Conservation (phyloP, 2,797 vertebrate genomes). For the Huso huso region DNA sequence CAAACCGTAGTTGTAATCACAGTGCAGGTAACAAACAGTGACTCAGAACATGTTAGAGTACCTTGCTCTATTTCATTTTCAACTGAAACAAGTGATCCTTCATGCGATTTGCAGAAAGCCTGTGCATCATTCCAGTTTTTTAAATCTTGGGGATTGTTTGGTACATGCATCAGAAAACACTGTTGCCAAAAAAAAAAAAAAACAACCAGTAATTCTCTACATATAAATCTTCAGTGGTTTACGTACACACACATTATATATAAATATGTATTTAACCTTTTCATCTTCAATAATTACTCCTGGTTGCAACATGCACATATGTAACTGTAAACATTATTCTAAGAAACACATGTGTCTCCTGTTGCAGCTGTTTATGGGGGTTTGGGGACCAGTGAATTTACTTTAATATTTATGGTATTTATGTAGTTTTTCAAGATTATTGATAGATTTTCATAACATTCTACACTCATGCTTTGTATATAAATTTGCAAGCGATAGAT, state of each 20-base stretch:
- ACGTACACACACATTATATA: slow-evolving; percentile 35
- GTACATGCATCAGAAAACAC: slow-evolving; percentile 82
- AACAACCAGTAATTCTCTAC: slow-evolving; percentile 11
- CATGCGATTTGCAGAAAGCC: slow-evolving; percentile 64
- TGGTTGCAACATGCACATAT: slow-evolving; percentile 6
- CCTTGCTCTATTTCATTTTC: slow-evolving; percentile 87
- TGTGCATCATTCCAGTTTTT: slow-evolving; percentile 74
- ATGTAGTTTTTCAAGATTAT: too few relatives aligned
- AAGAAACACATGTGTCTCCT: too few relatives aligned
- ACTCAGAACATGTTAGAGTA: slow-evolving; percentile 31
- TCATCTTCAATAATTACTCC: slow-evolving; percentile 15
- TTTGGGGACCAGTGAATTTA: too few relatives aligned
- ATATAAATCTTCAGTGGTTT: slow-evolving; percentile 5
- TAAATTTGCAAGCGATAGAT: too few relatives aligned
- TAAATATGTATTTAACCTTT: slow-evolving; percentile 20
- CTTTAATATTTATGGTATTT: too few relatives aligned
- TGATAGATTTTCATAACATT: too few relatives aligned
- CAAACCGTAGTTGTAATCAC: background rate
- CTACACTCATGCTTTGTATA: too few relatives aligned
- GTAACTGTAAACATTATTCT: too few relatives aligned
- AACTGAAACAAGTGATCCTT: slow-evolving; percentile 68
- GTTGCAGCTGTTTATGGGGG: too few relatives aligned
- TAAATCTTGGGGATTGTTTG: slow-evolving; percentile 55
- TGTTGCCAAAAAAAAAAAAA: slow-evolving; percentile 34
- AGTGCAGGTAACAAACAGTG: background rate